Base-by-base conservation (phyloP, 2,113 vertebrate species). In the Rallus limicola region DNA sequence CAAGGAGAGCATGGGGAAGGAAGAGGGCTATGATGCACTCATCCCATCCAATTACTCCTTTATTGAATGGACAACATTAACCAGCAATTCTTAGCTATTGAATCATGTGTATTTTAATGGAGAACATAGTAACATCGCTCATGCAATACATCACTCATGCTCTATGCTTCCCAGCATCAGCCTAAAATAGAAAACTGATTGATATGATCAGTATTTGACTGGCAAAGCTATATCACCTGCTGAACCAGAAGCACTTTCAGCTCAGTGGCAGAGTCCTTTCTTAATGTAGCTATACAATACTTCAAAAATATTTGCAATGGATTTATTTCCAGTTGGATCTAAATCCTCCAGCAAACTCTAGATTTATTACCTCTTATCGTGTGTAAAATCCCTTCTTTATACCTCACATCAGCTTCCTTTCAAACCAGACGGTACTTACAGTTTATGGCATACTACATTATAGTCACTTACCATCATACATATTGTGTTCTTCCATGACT, bases 381-480 rank as follows among this genome's bases (percentile, higher is more conserved):
- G 50, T 87, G 79, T 93, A 93, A 96, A 97, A 95, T 59, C 52
- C 81, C 46, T 92, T 88, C 77, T 91, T 96, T 88, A 71, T 88
- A 88, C 67, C 82, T 90, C 52, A 23, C 81, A 95, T 95, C 88
- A 90, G 59, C 92, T 80, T 95, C 29, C 48, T 90, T 96, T 93
- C 93, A 92, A 91, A 90, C 58, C 69, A 90, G 90, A 78, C 18
- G 7, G 72, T 95, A 80, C 93, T 97, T 95, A 95, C 31, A 82
- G 78, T 94, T 96, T 92, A 95, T 95, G 94, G 86, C 59, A 55
- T 89, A 58, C 71, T 92, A 88, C 88, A 82, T 96, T 96, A 95
- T 48, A 91, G 94, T 93, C 72, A 92, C 81, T 93, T 95, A 84
- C 89, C 69, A 60, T 76, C 82, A 55, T 58, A 79, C 19, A 20